Evolutionary conservation across 2,888 invertebrate genomes (phyloP).

Genomic region (Xiphydria camelus): DNA sequence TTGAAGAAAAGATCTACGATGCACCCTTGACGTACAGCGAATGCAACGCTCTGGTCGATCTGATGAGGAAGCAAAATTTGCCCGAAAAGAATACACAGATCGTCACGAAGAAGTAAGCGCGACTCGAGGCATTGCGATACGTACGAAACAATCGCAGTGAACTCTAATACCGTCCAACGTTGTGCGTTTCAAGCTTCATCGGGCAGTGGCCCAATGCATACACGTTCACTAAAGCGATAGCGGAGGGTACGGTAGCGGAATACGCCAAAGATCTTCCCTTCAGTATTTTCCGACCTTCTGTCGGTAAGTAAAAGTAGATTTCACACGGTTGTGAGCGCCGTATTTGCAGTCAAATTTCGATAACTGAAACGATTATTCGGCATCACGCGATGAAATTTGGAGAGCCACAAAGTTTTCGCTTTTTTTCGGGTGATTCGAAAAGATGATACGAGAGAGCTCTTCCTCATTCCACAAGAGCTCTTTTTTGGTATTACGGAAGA

Average conservation of each 20-base stretch:
- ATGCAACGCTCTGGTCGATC: slow-evolving; percentile 52
- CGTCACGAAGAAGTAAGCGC: slow-evolving; percentile 62
- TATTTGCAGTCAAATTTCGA: no score
- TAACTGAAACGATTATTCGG: no score
- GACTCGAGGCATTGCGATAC: background rate
- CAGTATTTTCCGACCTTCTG: slow-evolving; percentile 64
- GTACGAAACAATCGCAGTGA: no score
- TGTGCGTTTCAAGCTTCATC: slow-evolving; percentile 41
- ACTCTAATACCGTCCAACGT: no score
- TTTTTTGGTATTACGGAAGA: no score
- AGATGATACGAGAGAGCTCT: no score
- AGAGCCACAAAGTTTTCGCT: no score
- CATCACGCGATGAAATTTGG: no score
- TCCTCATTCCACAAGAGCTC: no score
- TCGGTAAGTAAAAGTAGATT: no score
- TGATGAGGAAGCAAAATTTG: slow-evolving; percentile 8
- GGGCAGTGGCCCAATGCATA: slow-evolving; percentile 64
- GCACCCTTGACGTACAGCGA: slow-evolving; percentile 60
- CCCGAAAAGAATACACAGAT: slow-evolving; percentile 53
- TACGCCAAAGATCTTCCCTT: slow-evolving; percentile 61
- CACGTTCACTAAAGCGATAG: slow-evolving; percentile 66
- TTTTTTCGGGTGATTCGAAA: no score
- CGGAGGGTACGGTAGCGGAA: slow-evolving; percentile 60
- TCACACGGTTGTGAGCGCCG: no score
- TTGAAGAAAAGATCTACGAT: slow-evolving; percentile 69